These are phyloP conservation scores for Pinctada fucata DNA, from an alignment of 2,888 invertebrate species.

Conservation along the genomic window DNA sequence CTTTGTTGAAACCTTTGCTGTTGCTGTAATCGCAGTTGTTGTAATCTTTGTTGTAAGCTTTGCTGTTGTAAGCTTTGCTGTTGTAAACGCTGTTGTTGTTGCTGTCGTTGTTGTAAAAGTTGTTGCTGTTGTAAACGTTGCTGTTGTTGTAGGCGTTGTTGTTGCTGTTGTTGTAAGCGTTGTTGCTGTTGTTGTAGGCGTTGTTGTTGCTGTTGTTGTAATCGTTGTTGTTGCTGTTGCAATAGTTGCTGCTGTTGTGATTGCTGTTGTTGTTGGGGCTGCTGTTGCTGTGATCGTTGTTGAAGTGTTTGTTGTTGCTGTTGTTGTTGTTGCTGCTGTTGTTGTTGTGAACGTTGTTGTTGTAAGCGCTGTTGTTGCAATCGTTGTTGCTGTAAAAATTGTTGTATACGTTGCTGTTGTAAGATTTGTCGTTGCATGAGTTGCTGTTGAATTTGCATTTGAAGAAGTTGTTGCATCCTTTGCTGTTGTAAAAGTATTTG, in stretches of 20 bases:
- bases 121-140: background rate
- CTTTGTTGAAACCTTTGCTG: background rate
- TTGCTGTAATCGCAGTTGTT: background rate
- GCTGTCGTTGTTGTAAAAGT: background rate
- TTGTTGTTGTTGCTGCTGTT: background rate
- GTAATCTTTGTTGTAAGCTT: background rate
- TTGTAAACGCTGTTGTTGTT: background rate
- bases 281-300: background rate
- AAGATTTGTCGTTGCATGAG: background rate
- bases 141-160: background rate
- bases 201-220: conserved; percentile 2
- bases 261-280: background rate
- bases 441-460: background rate
- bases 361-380: background rate
- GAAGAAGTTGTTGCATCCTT: background rate
- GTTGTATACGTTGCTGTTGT: background rate
- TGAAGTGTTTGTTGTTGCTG: background rate
- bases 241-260: background rate
- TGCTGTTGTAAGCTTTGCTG: background rate
- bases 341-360: background rate
- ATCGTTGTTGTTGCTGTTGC: background rate
- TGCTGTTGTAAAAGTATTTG: background rate
- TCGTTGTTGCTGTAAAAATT: background rate
- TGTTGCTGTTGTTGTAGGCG: background rate
- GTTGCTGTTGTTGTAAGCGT: background rate